These are phyloP conservation scores for Wiebesia pumilae DNA, from an alignment of 1,140 invertebrate species.

Conservation along the genomic window DNA sequence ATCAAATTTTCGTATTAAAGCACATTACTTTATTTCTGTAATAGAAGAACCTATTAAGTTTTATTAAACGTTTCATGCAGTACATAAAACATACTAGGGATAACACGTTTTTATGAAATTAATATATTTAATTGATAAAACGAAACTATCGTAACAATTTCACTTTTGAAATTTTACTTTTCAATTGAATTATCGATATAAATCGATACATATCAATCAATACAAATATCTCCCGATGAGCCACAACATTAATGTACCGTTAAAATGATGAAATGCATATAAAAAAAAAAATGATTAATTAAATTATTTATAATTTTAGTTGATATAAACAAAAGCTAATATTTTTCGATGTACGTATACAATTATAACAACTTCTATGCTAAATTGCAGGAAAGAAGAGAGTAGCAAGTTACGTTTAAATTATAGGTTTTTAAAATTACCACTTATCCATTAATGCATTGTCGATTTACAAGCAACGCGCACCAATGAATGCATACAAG, in stretches of 20 bases:
- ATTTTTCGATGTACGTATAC: neutral
- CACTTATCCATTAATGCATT: neutral
- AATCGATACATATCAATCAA: too few species aligned
- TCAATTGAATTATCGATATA: too few species aligned
- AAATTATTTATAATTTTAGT: too few species aligned
- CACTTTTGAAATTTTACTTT: too few species aligned
- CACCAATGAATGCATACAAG: neutral
- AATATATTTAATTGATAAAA: too few species aligned
- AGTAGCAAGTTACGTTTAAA: neutral
- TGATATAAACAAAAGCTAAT: neutral
- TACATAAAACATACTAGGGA: neutral
- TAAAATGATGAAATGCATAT: neutral
- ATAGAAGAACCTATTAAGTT: neutral
- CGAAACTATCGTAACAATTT: too few species aligned
- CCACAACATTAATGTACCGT: neutral
- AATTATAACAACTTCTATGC: neutral
- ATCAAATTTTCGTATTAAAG: neutral
- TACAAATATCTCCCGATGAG: neutral
- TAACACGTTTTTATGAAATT: too few species aligned
- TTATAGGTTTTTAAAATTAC: conserved; percentile 8
- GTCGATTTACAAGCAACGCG: neutral
- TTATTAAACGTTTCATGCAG: neutral
- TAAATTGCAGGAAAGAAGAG: conserved; percentile 7
- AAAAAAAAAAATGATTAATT: too few species aligned
- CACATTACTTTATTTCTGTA: neutral